Percentiles rank a stretch among this genome's conserved stretches.
These are phyloP conservation scores for Zapornia atra DNA, from an alignment of 2,113 vertebrate genomes.

Conservation along the genomic window DNA sequence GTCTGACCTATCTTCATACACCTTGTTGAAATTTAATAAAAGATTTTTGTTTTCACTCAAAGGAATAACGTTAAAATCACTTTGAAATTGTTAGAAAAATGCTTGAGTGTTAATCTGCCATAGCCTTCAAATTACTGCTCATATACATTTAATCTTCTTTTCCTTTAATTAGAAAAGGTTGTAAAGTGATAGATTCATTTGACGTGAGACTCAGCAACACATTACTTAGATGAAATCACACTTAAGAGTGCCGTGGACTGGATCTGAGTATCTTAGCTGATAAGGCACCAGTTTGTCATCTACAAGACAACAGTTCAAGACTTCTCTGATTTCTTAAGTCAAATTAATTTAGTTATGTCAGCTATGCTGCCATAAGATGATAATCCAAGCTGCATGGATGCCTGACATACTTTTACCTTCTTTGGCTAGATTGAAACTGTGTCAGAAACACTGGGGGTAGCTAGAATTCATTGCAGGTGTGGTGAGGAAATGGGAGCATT, in stretches of 20 bases:
- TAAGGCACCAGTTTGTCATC: slow-evolving; percentile 78
- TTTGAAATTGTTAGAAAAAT: neutral
- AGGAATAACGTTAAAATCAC: neutral
- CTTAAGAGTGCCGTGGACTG: slow-evolving; percentile 65
- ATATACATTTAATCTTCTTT: slow-evolving; percentile 27
- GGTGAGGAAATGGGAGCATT: neutral
- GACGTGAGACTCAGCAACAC: slow-evolving; percentile 56
- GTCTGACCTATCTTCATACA: neutral
- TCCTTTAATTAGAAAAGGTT: slow-evolving; percentile 40
- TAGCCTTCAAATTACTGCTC: neutral
- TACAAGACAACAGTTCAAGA: slow-evolving; percentile 72
- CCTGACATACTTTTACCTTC: slow-evolving; percentile 72
- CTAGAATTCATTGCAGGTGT: slow-evolving; percentile 11
- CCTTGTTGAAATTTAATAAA: neutral
- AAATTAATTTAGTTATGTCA: slow-evolving; percentile 82
- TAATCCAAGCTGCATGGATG: slow-evolving; percentile 70
- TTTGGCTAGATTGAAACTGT: slow-evolving; percentile 43
- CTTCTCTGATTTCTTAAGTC: slow-evolving; percentile 75
- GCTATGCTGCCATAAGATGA: slow-evolving; percentile 75
- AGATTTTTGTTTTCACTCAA: neutral
- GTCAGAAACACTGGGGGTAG: slow-evolving; percentile 12
- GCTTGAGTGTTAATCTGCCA: neutral
- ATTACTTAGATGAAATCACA: slow-evolving; percentile 70
- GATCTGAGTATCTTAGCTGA: slow-evolving; percentile 72
- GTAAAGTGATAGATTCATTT: neutral